These are phyloP conservation scores for Physella acuta DNA, from an alignment of 1,140 invertebrate genomes.

Conservation along the genomic window DNA sequence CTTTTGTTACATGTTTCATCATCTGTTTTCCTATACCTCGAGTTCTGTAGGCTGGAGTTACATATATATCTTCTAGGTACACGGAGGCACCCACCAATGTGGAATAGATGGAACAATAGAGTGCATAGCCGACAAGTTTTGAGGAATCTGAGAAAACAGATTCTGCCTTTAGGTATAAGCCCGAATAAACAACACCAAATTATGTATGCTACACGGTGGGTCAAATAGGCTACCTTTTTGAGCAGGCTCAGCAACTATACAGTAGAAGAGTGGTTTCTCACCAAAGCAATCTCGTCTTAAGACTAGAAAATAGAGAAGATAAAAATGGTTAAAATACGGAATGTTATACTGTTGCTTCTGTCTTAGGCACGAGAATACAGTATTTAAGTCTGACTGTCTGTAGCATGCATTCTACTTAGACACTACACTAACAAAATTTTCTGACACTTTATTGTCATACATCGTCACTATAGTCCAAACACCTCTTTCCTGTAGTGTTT, in stretches of 20 bases:
- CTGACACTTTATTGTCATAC: too few relatives aligned
- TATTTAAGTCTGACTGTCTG: too few relatives aligned
- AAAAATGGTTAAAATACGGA: neutral
- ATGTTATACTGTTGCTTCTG: too few relatives aligned
- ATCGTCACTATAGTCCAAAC: too few relatives aligned
- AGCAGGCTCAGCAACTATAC: constrained; percentile 40
- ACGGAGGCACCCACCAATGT: constrained; percentile 47
- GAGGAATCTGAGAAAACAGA: constrained; percentile 2
- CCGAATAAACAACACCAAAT: too few relatives aligned
- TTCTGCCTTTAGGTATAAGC: too few relatives aligned
- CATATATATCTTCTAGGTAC: constrained; percentile 77
- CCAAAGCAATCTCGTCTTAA: constrained; percentile 42
- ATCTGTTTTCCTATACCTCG: constrained; percentile 73
- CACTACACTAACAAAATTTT: too few relatives aligned
- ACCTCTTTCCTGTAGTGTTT: too few relatives aligned
- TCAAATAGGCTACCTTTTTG: too few relatives aligned
- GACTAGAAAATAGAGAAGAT: constrained; percentile 27
- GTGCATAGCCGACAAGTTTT: constrained; percentile 37
- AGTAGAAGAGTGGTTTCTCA: constrained; percentile 35
- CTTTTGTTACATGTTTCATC: constrained; percentile 72
- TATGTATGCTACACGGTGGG: too few relatives aligned
- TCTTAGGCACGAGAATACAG: too few relatives aligned
- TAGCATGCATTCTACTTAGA: too few relatives aligned
- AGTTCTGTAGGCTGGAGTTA: constrained; percentile 68
- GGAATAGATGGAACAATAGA: constrained; percentile 47